These are phyloP conservation scores for Oreochromis aureus DNA, from an alignment of 2,113 vertebrate genomes.

Conservation along the genomic window DNA sequence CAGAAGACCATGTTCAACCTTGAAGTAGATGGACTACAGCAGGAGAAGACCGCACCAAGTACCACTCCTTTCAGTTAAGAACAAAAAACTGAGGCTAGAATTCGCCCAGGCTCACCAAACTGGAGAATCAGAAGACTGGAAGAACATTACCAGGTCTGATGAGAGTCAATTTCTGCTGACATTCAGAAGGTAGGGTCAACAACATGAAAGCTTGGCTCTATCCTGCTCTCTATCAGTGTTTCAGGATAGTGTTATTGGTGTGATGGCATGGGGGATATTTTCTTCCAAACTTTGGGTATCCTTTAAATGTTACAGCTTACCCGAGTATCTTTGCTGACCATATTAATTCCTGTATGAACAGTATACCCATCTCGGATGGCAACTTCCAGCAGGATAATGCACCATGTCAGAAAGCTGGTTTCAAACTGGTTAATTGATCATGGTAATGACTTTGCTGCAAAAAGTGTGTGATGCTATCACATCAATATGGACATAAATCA, in stretches of 20 bases:
- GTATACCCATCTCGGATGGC: not conserved
- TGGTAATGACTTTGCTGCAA: not conserved
- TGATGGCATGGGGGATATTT: not conserved
- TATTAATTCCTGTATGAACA: not conserved
- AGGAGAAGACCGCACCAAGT: not conserved
- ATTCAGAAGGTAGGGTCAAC: not conserved
- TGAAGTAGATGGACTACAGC: not conserved
- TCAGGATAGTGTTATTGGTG: not conserved
- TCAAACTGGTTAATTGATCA: not conserved
- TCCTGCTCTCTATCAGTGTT: not conserved
- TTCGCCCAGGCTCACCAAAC: not conserved
- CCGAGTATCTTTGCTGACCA: not conserved
- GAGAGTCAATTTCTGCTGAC: not conserved
- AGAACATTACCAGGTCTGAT: not conserved
- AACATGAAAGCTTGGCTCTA: not conserved
- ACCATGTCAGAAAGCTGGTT: not conserved
- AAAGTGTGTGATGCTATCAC: not conserved
- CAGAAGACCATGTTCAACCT: not conserved
- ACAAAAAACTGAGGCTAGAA: not conserved
- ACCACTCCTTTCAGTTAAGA: not conserved
- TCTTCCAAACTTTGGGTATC: not conserved
- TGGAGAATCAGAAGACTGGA: not conserved
- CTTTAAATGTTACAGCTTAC: not conserved
- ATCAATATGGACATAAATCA: not conserved
- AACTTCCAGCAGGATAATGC: not conserved